Base-by-base conservation (phyloP, 1,140 invertebrate species). In the Planococcus citri region DNA sequence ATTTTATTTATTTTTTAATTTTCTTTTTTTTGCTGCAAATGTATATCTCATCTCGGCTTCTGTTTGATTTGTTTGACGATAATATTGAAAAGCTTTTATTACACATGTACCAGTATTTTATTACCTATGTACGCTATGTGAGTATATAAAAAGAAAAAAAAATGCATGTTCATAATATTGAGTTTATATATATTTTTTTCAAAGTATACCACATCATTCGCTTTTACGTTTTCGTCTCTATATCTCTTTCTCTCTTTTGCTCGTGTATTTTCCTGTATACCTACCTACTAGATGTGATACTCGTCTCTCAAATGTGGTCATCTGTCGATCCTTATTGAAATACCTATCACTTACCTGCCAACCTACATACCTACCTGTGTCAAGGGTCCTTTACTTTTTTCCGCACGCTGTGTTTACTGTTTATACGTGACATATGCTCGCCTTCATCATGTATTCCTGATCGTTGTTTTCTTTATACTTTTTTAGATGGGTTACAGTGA, bases 51-150 rank as follows among this genome's bases (percentile, higher is more conserved):
- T 64, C 60, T 64, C 60, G 60, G 60, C 60, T 64, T 64, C 25
- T 64, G 60, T 64, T 64, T 24, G 60, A 64, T 64, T 64, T 64
- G 60, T 64, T 64, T 64, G 60, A 64, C 60, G 60, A 64, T 64
- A 64, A 25, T 20, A 58, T 64, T 64, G 60, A 64, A 64, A 64
- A 24, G 60, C 60, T 64, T 64, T 64, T 64, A 64, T 64, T 64
- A 64, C 60, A 64, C 60, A 64, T 64, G 60, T 64, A 64, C 60
- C 60, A 64, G 60, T 64, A 64, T 64, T 64, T 64, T 64, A 64
- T 27, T 64, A 64, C 60, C 60, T 64, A 64, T 64, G 60, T 64
- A 64, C 60, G 60, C 60, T 64, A 64, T 64, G 60, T 64, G 60
- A 64, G 60, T 64, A 25, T 24, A 64, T 24, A 64, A 17, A 64